A percentile compares a stretch with the other conserved stretches of the same genome.
Evolutionary conservation across 2,113 vertebrate species (phyloP).

Genomic region (Panthera leo): DNA sequence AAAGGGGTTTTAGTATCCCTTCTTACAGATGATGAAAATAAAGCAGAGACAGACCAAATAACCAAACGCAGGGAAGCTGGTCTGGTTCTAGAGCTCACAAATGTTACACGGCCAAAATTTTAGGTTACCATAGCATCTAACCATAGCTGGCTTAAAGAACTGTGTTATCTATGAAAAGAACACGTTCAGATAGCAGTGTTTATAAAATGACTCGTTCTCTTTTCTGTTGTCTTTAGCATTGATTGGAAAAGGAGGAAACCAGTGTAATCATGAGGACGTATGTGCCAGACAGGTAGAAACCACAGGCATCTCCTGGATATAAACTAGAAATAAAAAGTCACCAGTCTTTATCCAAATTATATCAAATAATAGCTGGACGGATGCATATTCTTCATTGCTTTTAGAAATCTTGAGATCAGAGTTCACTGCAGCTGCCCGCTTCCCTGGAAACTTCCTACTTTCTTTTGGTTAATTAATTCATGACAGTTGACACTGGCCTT

Average conservation of each 20-base stretch:
- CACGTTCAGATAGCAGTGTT: neutral
- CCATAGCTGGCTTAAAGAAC: neutral
- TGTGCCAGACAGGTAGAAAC: neutral
- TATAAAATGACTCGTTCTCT: constrained; percentile 6
- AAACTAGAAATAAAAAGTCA: constrained; percentile 17
- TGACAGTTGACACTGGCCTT: constrained; percentile 26
- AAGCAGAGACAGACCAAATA: neutral
- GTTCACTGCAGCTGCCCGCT: neutral
- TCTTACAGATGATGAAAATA: neutral
- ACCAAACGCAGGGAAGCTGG: neutral
- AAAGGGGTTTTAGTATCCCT: neutral
- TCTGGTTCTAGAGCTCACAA: neutral
- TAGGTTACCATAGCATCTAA: neutral
- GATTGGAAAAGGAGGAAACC: neutral
- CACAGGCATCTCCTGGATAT: neutral
- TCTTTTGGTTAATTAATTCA: constrained; percentile 27
- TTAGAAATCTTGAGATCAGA: neutral
- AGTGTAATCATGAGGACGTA: neutral
- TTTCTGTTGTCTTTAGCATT: constrained; percentile 19
- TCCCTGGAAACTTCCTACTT: constrained; percentile 35
- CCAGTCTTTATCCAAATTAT: neutral
- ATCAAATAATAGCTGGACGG: neutral
- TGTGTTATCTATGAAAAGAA: neutral
- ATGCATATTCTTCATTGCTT: neutral
- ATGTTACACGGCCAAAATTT: neutral